These are phyloP conservation scores for Hexactinellida sp. DNA, from an alignment of 37 sponge, comb jelly and placozoan species.

Conservation along the genomic window DNA sequence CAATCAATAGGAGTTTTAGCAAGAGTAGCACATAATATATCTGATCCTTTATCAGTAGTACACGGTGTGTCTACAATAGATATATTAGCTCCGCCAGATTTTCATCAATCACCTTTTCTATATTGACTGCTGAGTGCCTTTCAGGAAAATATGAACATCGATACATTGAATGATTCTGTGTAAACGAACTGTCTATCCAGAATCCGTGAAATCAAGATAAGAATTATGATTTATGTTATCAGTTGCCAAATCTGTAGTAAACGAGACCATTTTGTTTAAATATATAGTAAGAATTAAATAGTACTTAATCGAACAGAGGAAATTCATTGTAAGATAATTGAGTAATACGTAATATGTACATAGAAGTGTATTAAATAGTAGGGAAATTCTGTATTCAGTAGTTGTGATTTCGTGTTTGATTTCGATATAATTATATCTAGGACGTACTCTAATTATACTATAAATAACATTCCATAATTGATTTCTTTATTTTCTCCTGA, in stretches of 20 bases:
- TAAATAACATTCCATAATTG: conserved; percentile 7
- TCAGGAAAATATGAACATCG: not conserved
- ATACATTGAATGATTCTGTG: not conserved
- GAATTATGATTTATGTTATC: conserved; percentile 14
- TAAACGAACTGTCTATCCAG: not conserved
- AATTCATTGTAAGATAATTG: no score
- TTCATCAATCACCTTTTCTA: not conserved
- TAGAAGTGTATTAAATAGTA: no score
- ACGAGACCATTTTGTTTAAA: conserved; percentile 5
- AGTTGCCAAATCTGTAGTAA: conserved; percentile 6
- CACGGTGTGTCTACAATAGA: conserved; percentile 1
- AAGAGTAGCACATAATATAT: not conserved
- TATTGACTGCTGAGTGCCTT: not conserved
- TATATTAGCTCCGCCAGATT: not conserved
- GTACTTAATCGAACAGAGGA: no score
- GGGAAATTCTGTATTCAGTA: no score
- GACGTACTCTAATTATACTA: no score
- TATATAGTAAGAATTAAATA: no score
- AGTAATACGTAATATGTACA: no score
- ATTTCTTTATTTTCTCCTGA: conserved; percentile 17
- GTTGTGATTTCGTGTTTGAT: no score
- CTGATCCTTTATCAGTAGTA: conserved; percentile 6
- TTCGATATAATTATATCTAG: no score
- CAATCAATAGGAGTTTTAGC: not conserved
- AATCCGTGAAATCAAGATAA: not conserved